These are phyloP conservation scores for Phrynocephalus forsythii DNA, from an alignment of 2,797 vertebrate genomes.

Conservation along the genomic window DNA sequence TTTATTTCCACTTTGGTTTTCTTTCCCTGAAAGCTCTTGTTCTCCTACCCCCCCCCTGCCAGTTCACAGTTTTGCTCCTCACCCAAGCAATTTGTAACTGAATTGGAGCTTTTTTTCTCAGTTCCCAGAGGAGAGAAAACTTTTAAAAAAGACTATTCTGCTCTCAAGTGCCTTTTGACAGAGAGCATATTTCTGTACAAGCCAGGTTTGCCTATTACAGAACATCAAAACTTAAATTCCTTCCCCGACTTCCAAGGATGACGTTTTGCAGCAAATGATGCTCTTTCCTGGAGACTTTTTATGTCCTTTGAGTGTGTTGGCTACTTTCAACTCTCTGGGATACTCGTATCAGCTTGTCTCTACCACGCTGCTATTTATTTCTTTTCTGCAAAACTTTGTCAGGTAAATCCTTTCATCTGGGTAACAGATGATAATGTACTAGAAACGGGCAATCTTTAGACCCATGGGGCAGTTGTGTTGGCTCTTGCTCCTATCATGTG, in stretches of 20 bases:
- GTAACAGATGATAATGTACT: not conserved
- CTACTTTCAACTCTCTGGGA: not conserved
- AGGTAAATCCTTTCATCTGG: not conserved
- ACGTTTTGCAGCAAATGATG: not conserved
- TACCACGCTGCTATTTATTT: not conserved
- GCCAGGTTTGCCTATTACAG: not conserved
- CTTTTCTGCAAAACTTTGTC: not conserved
- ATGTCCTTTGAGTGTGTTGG: conserved; percentile 4
- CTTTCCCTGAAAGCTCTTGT: too few species aligned
- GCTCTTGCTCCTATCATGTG: not conserved
- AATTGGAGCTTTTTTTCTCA: too few species aligned
- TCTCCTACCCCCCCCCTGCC: too few species aligned
- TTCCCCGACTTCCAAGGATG: not conserved
- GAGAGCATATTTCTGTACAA: not conserved
- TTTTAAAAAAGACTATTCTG: not conserved
- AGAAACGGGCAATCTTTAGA: not conserved
- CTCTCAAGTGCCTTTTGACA: conserved; percentile 2
- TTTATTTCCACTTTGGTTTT: too few species aligned
- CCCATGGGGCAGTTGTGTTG: not conserved
- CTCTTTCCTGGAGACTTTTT: conserved; percentile 2
- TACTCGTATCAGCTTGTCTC: not conserved
- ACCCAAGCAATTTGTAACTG: too few species aligned
- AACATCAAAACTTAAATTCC: not conserved
- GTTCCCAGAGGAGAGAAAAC: not conserved
- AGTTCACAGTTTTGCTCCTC: too few species aligned